phyloP scores from a whole-genome alignment of 2,888 invertebrate genomes.

The Diarsia mendica region DNA sequence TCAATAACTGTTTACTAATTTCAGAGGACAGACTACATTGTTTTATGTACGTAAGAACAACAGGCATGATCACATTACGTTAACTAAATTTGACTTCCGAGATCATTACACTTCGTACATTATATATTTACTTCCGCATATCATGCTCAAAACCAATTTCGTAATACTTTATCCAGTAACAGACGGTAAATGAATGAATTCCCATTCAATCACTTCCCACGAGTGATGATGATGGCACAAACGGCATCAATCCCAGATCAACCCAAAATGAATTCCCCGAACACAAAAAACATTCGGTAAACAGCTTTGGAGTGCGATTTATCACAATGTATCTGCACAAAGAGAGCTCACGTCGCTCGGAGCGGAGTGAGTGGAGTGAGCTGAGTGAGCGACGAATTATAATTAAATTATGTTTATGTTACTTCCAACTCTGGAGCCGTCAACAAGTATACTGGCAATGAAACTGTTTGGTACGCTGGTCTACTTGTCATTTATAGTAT shows the following conservation, averaged over 20 bases:
- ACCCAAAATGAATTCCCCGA: constrained; percentile 49
- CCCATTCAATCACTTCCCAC: constrained; percentile 12
- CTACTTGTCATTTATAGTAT: not conserved
- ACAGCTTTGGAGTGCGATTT: constrained; percentile 42
- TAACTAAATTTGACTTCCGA: too few relatives aligned
- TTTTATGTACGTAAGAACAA: not conserved
- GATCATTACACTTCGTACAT: too few relatives aligned
- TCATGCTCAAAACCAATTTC: not conserved
- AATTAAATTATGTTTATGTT: constrained; percentile 62
- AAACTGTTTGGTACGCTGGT: constrained; percentile 5
- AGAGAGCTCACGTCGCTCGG: constrained; percentile 36
- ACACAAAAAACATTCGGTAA: constrained; percentile 47
- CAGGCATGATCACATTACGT: not conserved
- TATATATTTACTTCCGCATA: not conserved
- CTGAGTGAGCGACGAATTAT: constrained; percentile 43
- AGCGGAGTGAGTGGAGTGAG: not conserved
- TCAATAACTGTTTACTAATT: not conserved
- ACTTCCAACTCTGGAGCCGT: constrained; percentile 32
- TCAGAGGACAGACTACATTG: not conserved
- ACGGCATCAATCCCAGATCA: constrained; percentile 44
- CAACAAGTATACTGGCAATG: constrained; percentile 38
- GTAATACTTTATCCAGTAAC: not conserved
- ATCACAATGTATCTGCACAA: constrained; percentile 60
- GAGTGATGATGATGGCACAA: constrained; percentile 30
- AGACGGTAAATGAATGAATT: constrained; percentile 22